A percentile compares a stretch with the other conserved stretches of the same genome.
These are phyloP conservation scores for Zoanthus sociatus DNA, from an alignment of 92 coral and sea anemone genomes.

Conservation along the genomic window DNA sequence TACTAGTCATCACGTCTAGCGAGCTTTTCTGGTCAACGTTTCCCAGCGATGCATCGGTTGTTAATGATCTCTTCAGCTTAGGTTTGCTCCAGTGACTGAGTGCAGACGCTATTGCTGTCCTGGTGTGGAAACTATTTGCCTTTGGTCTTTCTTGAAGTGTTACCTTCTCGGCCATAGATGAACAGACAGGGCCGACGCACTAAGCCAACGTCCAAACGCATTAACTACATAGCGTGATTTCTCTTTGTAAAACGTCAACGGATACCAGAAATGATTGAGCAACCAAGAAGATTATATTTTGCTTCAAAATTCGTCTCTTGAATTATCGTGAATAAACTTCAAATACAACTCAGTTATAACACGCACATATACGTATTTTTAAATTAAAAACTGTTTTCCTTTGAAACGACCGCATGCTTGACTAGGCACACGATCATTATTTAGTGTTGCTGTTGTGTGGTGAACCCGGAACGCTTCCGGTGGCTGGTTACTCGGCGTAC, in stretches of 20 bases:
- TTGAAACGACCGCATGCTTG: slow-evolving; percentile 12
- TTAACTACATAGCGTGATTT: neutral
- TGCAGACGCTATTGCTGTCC: neutral
- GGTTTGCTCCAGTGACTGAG: slow-evolving; percentile 12
- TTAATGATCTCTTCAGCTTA: slow-evolving; percentile 21
- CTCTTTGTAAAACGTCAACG: neutral
- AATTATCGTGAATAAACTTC: neutral
- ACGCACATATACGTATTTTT: neutral
- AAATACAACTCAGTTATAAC: slow-evolving; percentile 7
- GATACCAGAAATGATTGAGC: neutral
- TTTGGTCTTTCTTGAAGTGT: slow-evolving; percentile 12
- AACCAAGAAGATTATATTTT: neutral
- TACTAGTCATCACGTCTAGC: neutral
- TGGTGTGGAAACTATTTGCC: slow-evolving; percentile 10
- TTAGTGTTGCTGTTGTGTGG: too few relatives aligned
- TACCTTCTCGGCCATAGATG: slow-evolving; percentile 30
- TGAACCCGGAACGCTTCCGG: too few relatives aligned
- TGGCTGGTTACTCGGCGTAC: too few relatives aligned
- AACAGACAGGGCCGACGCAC: neutral
- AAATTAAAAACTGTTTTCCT: neutral
- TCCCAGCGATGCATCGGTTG: slow-evolving; percentile 13
- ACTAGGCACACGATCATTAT: neutral
- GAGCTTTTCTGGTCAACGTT: neutral
- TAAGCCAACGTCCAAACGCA: neutral
- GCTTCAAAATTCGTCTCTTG: neutral